These are phyloP conservation scores for Forbesichthys papilliferus DNA, from an alignment of 2,113 vertebrate genomes.

Conservation along the genomic window DNA sequence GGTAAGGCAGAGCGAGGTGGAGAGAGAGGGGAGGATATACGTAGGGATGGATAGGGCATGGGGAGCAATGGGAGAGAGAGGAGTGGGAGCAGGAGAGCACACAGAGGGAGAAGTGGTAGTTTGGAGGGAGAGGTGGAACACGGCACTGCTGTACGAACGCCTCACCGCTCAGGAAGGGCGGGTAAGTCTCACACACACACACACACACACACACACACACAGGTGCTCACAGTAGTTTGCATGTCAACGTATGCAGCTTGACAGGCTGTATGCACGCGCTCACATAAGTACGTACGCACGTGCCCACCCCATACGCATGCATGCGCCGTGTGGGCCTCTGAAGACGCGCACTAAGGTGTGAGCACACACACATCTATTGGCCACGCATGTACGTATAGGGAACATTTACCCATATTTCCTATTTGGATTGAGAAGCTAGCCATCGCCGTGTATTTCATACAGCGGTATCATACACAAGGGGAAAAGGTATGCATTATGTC, in stretches of 20 bases:
- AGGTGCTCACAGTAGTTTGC: conserved; percentile 5
- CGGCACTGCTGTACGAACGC: conserved; percentile 52
- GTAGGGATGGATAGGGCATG: conserved; percentile 5
- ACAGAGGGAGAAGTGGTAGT: conserved; percentile 26
- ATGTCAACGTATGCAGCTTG: not conserved
- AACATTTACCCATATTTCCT: not conserved
- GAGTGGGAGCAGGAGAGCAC: conserved; percentile 6
- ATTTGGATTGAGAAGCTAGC: not conserved
- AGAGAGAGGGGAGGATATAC: not conserved
- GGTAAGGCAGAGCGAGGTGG: not conserved
- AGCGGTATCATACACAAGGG: no score
- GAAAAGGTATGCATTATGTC: not conserved
- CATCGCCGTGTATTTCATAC: not conserved
- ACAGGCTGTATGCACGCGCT: not conserved
- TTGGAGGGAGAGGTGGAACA: conserved; percentile 48
- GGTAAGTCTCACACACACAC: conserved; percentile 69
- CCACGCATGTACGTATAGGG: conserved; percentile 2
- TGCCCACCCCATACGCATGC: not conserved
- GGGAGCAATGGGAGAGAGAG: conserved; percentile 21
- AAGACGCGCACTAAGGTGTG: no score
- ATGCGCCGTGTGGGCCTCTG: no score
- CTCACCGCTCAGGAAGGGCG: conserved; percentile 58
- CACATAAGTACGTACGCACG: not conserved
- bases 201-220: conserved; percentile 8
- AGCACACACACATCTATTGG: conserved; percentile 1